A percentile compares a stretch with the other conserved stretches of the same genome.
These are phyloP conservation scores for Anguilla pacifica DNA, from an alignment of 2,797 vertebrate genomes.

Conservation along the genomic window DNA sequence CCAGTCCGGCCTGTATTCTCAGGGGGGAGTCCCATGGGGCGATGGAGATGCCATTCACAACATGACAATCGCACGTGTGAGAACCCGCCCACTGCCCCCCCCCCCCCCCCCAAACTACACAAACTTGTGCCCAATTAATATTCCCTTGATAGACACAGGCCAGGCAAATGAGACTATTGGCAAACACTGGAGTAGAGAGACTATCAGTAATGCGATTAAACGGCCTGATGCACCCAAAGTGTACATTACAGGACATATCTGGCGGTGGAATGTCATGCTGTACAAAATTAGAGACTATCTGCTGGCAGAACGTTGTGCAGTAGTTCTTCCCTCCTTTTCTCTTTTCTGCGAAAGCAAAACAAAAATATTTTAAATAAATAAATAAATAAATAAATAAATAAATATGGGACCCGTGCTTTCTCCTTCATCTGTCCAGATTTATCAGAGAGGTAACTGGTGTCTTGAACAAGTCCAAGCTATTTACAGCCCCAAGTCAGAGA, in stretches of 20 bases:
- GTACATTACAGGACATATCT: not conserved
- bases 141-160: constrained; percentile 53
- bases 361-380: no score
- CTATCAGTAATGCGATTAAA: constrained; percentile 35
- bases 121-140: constrained; percentile 46
- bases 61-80: constrained; percentile 29
- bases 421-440: not conserved
- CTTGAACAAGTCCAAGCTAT: not conserved
- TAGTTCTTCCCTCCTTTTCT: not conserved
- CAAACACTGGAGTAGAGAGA: constrained; percentile 43
- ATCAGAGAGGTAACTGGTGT: not conserved
- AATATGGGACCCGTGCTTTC: not conserved
- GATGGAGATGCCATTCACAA: not conserved
- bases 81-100: constrained; percentile 12
- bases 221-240: not conserved
- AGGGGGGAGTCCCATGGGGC: constrained; percentile 24
- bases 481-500: not conserved
- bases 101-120: constrained; percentile 3
- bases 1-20: constrained; percentile 16
- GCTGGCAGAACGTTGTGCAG: not conserved
- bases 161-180: constrained; percentile 40
- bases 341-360: no score
- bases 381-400: no score
- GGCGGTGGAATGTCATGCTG: not conserved
- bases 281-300: not conserved